Percentiles rank a stretch among this genome's conserved stretches.
Conservation (phyloP, 1,140 invertebrate species). For the Latrodectus geometricus region DNA sequence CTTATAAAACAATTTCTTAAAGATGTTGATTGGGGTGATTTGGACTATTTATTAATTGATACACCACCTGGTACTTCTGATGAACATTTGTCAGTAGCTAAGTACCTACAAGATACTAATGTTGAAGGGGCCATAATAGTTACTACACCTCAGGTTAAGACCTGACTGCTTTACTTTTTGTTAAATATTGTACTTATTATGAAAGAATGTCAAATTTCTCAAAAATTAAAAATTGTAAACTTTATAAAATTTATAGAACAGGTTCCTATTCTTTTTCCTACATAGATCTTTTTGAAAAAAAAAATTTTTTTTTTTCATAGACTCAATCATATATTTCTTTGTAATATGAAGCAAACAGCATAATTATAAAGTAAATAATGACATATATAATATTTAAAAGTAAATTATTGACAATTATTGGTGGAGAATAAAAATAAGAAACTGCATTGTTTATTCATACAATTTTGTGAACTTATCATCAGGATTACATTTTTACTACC, state of each 20-base stretch:
- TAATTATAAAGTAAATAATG: no score
- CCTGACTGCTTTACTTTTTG: background rate
- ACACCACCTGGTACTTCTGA: constrained; percentile 97
- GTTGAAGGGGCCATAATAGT: constrained; percentile 69
- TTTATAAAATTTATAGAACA: no score
- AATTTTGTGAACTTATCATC: no score
- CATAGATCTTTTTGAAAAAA: background rate
- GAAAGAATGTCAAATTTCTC: background rate
- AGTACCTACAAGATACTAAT: constrained; percentile 72
- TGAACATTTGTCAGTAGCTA: constrained; percentile 86
- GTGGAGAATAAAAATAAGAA: no score
- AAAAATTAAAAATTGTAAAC: background rate
- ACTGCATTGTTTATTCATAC: no score
- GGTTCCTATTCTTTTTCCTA: background rate
- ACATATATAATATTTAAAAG: no score
- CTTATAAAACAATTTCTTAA: constrained; percentile 94
- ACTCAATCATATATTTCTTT: no score
- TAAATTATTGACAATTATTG: no score
- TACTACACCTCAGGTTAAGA: constrained; percentile 70
- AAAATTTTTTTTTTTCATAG: no score
- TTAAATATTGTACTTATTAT: background rate
- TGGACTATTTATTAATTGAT: constrained; percentile 91
- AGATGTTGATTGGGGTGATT: constrained; percentile 91
- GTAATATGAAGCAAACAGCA: no score
- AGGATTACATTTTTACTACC: no score